Evolutionary conservation across 1,140 invertebrate genomes (phyloP), one percentile per base, ranked within the genome.

Genomic region (Zaprionus nigranus): DNA sequence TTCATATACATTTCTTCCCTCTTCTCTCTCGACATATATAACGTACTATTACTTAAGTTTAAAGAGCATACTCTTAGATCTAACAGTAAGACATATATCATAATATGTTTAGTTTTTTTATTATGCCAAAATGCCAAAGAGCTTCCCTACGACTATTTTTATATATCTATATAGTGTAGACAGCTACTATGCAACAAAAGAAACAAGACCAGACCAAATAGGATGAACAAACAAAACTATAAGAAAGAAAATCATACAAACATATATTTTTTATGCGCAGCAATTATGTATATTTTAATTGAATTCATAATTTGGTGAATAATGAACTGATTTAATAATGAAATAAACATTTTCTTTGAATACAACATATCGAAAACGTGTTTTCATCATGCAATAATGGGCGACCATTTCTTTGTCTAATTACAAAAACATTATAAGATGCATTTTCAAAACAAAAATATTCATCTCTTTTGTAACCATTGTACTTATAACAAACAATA

Each of bases 321-420:
- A 77, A 71, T 75, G 82, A 86, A 87, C 76, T 87, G 83, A 87
- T 65, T 87, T 78, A 51, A 84, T 75, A 75, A 65, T 69, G 66
- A 75, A 78, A 78, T 78, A 75, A 76, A 82, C 34, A 75, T 57
- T 63, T 69, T 57, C 49, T 56, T 69, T 75, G 24, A 70, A 59
- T 70, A 63, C 36, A 34, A 34, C 30, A 34, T 34, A 58, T 60
- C 13, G 49, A 61, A 61, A 73, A 26, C 24, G 22, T 46, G 17
- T 64, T 49, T 20, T 15, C 46, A 17, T 34, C 30, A 34, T 34
- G 30, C 30, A 34, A 34, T 34, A 34, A 34, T 34, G 9, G 9
- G 30, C 30, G 30, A 9, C 7, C 9, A 34, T 34, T 34, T 34
- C 20, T 49, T 49, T 20, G 46, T 49, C 2, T 49, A 22, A 24